Conservation (phyloP, 2,113 vertebrate genomes). For the Atherinomorus stipes region DNA sequence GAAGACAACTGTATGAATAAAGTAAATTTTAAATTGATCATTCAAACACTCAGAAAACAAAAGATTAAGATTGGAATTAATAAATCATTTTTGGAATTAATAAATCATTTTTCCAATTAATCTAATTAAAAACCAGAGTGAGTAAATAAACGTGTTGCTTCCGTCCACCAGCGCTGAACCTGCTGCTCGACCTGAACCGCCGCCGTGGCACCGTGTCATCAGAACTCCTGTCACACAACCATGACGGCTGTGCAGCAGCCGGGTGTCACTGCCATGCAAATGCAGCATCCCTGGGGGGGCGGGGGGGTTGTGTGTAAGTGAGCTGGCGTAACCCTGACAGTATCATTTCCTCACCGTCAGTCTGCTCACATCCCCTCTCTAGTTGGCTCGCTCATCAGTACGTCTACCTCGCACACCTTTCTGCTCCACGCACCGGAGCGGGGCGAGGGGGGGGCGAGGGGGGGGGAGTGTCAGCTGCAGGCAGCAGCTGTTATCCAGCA, state of each 20-base stretch:
- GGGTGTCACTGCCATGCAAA: constrained; percentile 48
- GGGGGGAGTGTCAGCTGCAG: constrained; percentile 63
- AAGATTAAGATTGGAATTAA: too few relatives aligned
- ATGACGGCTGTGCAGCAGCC: constrained; percentile 20
- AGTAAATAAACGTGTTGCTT: too few relatives aligned
- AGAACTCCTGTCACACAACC: constrained; percentile 11
- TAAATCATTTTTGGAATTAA: too few relatives aligned
- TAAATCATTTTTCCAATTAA: too few relatives aligned
- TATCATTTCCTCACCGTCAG: constrained; percentile 64
- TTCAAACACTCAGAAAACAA: too few relatives aligned
- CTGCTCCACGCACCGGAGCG: constrained; percentile 48
- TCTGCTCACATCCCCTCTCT: constrained; percentile 63
- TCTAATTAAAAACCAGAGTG: too few relatives aligned
- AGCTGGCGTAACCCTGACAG: constrained; percentile 62
- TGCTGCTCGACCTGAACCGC: background rate
- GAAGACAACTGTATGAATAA: too few relatives aligned
- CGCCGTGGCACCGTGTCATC: background rate
- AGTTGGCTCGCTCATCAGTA: constrained; percentile 69
- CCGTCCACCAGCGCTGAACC: too few relatives aligned
- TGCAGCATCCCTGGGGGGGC: constrained; percentile 24
- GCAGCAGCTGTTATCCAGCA: constrained; percentile 69
- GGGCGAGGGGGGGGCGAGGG: constrained; percentile 51
- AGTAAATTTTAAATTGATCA: too few relatives aligned
- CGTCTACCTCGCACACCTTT: constrained; percentile 53
- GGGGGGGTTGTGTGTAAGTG: constrained; percentile 44